Evolutionary conservation across 2,888 invertebrate genomes (phyloP), one percentile per base, ranked within the genome.

Genomic region (Antheraea yamamai): DNA sequence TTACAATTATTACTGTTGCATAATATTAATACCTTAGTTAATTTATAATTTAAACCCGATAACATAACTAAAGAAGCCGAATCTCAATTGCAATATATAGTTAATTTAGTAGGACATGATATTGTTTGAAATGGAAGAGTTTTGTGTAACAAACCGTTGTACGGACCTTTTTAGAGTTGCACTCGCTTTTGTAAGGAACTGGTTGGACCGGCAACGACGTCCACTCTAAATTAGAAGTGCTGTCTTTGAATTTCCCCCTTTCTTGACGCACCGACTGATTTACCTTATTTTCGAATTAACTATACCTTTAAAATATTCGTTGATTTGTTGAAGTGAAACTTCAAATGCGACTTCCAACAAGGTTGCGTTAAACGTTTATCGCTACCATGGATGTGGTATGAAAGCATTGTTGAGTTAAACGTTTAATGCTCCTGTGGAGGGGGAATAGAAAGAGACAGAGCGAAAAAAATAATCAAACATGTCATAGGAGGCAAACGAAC

Each of bases 181-280:
- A 75, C 78, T 79, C 79, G 85, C 89, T 89, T 88, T 89, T 89
- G 89, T 91, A 91, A 89, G 84, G 82, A 89, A 91, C 91, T 87
- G 88, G 92, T 91, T 82, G 81, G 82, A 86, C 84, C 84, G 81
- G 85, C 84, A 83, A 84, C 84, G 84, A 83, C 83, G 85, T 85
- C 86, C 84, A 82, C 85, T 88, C 86, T 90, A 89, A 92, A 89
- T 90, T 87, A 90, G 87, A 87, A 82, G 84, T 86, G 81, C 87
- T 86, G 83, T 76, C 79, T 81, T 84, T 83, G 85, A 85, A 91
- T 91, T 90, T 90, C 89, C 89, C 88, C 89, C 87, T 89, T 90
- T 89, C 89, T 88, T 89, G 81, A 82, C 83, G 84, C 83, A 58
- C 73, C 74, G 73, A 76, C 20, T 76, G 76, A 74, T 72, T 76